phyloP scores from a whole-genome alignment of 1,140 invertebrate species.

The Sminthurinus signatus region DNA sequence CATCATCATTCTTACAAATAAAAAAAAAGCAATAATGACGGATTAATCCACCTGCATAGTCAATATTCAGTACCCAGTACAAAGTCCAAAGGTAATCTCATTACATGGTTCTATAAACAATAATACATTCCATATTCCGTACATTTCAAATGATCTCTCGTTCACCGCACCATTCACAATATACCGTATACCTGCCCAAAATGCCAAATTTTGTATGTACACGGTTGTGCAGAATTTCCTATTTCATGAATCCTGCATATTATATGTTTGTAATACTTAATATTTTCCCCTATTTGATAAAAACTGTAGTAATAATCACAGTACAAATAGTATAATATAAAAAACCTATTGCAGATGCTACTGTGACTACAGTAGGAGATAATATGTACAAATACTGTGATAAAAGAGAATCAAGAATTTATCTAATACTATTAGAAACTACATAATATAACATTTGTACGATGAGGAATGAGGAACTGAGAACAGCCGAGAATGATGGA shows the following conservation, averaged over 20 bases:
- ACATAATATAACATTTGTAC: no score
- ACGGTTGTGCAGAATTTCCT: no score
- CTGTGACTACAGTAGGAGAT: no score
- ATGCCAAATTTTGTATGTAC: not conserved
- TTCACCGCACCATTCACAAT: not conserved
- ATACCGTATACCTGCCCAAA: not conserved
- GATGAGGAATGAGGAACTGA: no score
- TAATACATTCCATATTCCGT: not conserved
- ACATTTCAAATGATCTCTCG: not conserved
- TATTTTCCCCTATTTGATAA: not conserved
- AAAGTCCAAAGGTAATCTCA: slow-evolving; percentile 1
- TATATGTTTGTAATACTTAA: not conserved
- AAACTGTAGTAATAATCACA: no score
- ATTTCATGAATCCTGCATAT: not conserved
- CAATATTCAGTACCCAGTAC: no score
- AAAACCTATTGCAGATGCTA: no score
- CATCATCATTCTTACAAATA: not conserved
- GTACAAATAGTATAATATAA: no score
- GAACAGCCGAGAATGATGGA: no score
- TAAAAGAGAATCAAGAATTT: no score
- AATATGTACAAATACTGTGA: no score
- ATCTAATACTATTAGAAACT: no score
- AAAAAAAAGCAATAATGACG: slow-evolving; percentile 9
- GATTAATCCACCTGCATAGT: not conserved
- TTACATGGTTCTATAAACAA: not conserved